These are phyloP conservation scores for Dryococelus australis DNA, from an alignment of 2,888 invertebrate genomes.

Conservation along the genomic window DNA sequence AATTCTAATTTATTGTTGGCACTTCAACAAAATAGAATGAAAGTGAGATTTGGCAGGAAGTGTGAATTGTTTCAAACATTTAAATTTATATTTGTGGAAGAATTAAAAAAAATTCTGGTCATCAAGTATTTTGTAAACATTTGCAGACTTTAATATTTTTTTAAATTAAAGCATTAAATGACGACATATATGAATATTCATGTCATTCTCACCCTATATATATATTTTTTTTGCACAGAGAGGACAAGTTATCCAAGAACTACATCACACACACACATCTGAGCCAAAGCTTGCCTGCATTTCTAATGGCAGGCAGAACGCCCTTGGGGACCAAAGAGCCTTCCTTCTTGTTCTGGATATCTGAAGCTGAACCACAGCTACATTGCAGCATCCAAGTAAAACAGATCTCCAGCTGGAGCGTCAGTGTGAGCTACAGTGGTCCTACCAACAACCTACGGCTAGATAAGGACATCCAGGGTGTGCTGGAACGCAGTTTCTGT, in stretches of 20 bases:
- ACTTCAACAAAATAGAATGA: too few species aligned
- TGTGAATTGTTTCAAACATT: too few species aligned
- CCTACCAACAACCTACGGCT: not conserved
- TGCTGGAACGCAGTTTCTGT: not conserved
- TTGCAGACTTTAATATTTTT: too few species aligned
- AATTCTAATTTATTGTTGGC: too few species aligned
- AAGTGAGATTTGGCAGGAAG: too few species aligned
- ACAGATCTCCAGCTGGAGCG: not conserved
- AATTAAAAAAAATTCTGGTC: too few species aligned
- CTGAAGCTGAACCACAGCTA: not conserved
- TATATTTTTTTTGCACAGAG: not conserved
- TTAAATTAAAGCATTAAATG: too few species aligned
- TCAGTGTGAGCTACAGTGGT: conserved; percentile 2
- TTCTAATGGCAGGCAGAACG: not conserved
- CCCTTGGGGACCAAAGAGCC: not conserved
- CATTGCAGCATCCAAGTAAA: not conserved
- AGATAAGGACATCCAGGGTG: not conserved
- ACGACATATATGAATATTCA: too few species aligned
- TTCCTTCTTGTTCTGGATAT: not conserved
- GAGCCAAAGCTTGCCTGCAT: not conserved
- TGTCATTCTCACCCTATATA: too few species aligned
- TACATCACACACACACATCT: not conserved
- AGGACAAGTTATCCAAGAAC: not conserved
- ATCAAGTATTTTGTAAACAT: too few species aligned
- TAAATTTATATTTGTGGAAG: too few species aligned